Base-by-base conservation (phyloP, 2,888 invertebrate species). In the Pandemis heparana region DNA sequence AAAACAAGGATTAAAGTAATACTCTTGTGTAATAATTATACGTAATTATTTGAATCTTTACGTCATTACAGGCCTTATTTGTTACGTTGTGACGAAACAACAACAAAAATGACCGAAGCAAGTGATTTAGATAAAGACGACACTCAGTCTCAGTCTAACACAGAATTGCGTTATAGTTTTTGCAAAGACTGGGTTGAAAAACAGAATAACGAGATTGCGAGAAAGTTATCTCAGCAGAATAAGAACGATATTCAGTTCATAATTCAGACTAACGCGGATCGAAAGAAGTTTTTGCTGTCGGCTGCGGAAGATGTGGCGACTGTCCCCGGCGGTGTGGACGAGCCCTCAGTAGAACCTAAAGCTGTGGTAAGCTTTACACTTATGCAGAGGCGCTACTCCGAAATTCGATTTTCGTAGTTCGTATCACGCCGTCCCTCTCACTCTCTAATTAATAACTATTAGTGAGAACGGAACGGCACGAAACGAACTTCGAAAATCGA, bases 221-320 rank as follows among this genome's bases (percentile, higher is more conserved):
- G 89, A 71, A 90, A 89, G 74, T 79, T 87, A 51, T 84, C 89
- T 0, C 80, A 84, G 69, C 89, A 88, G 70, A 92, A 92, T 77
- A 87, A 90, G 76, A 91, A 92, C 77, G 92, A 94, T 79, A 91
- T 92, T 76, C 89, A 92, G 78, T 93, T 92, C 79, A 91, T 91
- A 56, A 89, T 91, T 41, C 88, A 91, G 78, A 90, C 88, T 10
- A 91, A 92, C 72, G 89, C 90, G 0, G 89, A 88, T 62, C 83
- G 92, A 39, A 90, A 91, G 76, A 91, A 90, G 63, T 91, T 91
- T 77, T 79, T 90, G 61, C 61, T 90, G 18, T 83, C 90, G 0
- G 86, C 85, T 12, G 89, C 89, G n/a, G 92, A 92, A 76, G 92
- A 93, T 61, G 89, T 88, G 9, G 88, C 89, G 0, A 88, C 91